Evolutionary conservation across 1,140 invertebrate species (phyloP).

Genomic region (Aradophagus sp.): DNA sequence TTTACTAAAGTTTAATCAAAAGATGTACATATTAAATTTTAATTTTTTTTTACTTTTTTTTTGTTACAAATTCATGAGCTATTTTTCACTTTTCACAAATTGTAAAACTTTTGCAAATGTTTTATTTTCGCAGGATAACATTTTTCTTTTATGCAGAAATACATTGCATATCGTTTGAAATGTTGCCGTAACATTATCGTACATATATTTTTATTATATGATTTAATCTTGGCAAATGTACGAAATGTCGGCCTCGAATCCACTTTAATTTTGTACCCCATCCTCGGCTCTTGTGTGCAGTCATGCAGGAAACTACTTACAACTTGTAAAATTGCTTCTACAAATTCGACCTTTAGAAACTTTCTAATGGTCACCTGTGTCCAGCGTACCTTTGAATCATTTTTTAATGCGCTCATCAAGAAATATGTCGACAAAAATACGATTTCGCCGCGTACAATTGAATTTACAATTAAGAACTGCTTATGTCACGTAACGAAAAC

Average conservation of each 20-base stretch:
- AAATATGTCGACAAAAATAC: too few species aligned
- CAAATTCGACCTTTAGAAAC: slow-evolving; percentile 46
- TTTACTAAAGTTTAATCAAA: neutral
- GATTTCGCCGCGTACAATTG: too few species aligned
- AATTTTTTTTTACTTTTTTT: too few species aligned
- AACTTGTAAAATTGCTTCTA: slow-evolving; percentile 64
- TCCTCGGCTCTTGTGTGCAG: slow-evolving; percentile 34
- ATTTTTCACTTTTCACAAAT: slow-evolving; percentile 3
- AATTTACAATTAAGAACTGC: too few species aligned
- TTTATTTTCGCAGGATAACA: too few species aligned
- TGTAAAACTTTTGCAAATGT: neutral
- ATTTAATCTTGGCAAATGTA: slow-evolving; percentile 25
- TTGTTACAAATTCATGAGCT: neutral
- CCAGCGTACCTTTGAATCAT: slow-evolving; percentile 36
- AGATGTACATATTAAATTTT: neutral
- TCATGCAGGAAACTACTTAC: slow-evolving; percentile 60
- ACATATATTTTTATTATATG: slow-evolving; percentile 11
- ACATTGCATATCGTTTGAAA: neutral
- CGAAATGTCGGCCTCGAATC: slow-evolving; percentile 22
- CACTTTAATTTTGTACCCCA: slow-evolving; percentile 50
- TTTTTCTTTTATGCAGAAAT: too few species aligned
- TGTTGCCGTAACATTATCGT: too few species aligned
- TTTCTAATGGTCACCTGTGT: slow-evolving; percentile 57
- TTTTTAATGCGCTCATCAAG: too few species aligned
- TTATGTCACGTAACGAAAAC: too few species aligned